phyloP scores from a whole-genome alignment of 2,113 vertebrate genomes.

The Phyllopteryx taeniolatus region DNA sequence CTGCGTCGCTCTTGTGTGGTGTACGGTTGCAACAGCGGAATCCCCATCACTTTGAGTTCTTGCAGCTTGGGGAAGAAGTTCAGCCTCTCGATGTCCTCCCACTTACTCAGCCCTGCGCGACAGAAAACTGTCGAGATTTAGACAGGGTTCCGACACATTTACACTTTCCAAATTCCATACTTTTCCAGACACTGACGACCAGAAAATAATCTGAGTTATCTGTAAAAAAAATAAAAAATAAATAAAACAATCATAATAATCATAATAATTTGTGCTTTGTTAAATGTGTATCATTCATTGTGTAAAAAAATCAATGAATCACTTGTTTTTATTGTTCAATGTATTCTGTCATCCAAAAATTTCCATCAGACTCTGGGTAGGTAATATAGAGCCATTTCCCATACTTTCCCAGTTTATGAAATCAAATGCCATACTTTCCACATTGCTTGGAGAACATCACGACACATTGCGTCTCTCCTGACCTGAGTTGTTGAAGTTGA shows the following conservation, averaged over 20 bases:
- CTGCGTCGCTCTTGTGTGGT: conserved; percentile 85
- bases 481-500: conserved; percentile 99
- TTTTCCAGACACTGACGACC: neutral
- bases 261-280: no score
- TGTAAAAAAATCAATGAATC: no score
- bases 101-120: conserved; percentile 82
- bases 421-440: no score
- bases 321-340: no score
- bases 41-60: conserved; percentile 87
- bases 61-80: conserved; percentile 91
- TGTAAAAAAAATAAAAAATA: no score
- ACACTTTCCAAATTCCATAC: neutral
- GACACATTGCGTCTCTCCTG: neutral
- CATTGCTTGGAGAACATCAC: no score
- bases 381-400: no score
- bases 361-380: no score
- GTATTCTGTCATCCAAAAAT: no score
- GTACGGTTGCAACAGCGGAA: conserved; percentile 89
- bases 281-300: no score
- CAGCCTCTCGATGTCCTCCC: conserved; percentile 93
- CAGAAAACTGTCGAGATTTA: neutral
- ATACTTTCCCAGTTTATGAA: no score
- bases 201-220: neutral
- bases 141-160: neutral
- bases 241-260: no score